Percentiles rank a stretch among this genome's conserved stretches.
Conservation (phyloP, 2,797 vertebrate genomes). For the Heteromormyrus szaboi region DNA sequence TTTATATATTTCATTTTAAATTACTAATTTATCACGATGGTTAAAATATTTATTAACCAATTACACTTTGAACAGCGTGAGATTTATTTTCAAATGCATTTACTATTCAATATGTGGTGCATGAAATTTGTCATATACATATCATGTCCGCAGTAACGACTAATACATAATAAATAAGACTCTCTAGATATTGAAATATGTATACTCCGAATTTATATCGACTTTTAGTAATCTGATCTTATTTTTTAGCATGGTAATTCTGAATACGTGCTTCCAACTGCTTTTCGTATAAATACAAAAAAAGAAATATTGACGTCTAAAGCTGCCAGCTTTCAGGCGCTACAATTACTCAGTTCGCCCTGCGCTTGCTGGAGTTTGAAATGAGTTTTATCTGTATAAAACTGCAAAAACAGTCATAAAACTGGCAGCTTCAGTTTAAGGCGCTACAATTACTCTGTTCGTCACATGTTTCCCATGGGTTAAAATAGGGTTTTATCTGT, state of each 20-base stretch:
- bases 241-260: background rate
- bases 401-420: background rate
- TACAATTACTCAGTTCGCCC: background rate
- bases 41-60: conserved; percentile 1
- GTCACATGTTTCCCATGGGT: background rate
- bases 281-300: background rate
- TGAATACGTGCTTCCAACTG: background rate
- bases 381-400: background rate
- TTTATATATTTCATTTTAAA: background rate
- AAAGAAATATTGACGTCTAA: background rate
- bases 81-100: conserved; percentile 1
- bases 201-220: background rate
- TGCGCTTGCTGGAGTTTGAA: background rate
- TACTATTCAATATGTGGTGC: conserved; percentile 1
- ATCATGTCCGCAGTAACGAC: background rate
- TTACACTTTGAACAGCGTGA: background rate
- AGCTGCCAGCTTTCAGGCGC: background rate
- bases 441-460: background rate
- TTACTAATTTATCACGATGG: background rate
- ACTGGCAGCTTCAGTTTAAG: background rate
- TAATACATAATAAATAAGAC: background rate
- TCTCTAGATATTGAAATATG: background rate
- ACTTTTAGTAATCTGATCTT: conserved; percentile 10
- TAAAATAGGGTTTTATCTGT: background rate
- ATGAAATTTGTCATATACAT: background rate